Evolutionary conservation across 2,113 vertebrate genomes (phyloP), one percentile per base, ranked within the genome.

Genomic region (Tor tambroides): DNA sequence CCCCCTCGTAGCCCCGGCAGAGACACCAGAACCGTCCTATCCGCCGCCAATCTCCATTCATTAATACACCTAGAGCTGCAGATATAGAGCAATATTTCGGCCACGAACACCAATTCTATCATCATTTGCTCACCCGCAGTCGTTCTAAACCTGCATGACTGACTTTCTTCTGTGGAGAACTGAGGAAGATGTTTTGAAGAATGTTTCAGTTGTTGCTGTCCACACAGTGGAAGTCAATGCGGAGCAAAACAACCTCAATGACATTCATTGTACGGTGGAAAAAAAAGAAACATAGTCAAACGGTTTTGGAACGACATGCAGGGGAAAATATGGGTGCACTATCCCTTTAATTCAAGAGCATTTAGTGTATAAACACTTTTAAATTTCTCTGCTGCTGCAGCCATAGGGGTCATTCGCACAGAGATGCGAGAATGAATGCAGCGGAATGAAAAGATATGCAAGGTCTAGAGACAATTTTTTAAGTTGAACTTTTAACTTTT

Each of bases 31-130:
- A 26, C 30, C 63, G 41, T 87, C 35, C 88, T 41, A 17, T 69
- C 69, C 46, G 17, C 61, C 91, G 93, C 90, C 90, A 89, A 90
- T 84, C 83, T 85, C 54, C 63, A 89, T 85, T 67, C 61, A 86
- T 85, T 61, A 87, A n/a, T 86, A 76, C 84, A 72, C 80, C 65
- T 74, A 59, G 21, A 85, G 76, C 84, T 46, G 84, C 86, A 85
- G 72, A 82, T 82, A 86, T 9, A 10, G 5, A 49, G 43, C 4
- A 78, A 30, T 30, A 26, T 17, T 78, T 54, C 3, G 32, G 56
- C 21, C 21, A n/a, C 7, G 8, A 72, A 72, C 17, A 21, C 32
- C 32, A 38, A 72, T 72, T 32, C 69, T 12, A 12, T 67, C 26
- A 67, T 67, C 63, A 14, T 30, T 67, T 67, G 4, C 26, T 67